A percentile compares a stretch with the other conserved stretches of the same genome.
phyloP scores from a whole-genome alignment of 1,140 invertebrate genomes.

The Cotesia chilonis region DNA sequence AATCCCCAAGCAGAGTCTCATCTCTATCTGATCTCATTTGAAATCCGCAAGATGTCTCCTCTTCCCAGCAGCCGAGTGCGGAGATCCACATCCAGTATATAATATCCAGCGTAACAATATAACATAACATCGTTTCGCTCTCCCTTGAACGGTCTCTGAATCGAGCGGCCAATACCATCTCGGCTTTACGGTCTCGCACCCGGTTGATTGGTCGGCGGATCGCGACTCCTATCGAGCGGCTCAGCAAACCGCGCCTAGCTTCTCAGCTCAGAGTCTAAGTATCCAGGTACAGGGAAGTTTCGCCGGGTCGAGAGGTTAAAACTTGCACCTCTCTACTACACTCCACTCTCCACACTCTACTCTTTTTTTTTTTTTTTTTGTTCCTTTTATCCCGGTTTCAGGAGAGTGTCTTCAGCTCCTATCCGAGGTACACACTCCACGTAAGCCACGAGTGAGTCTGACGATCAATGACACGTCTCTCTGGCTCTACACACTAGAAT shows the following conservation, averaged over 20 bases:
- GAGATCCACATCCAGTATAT: conserved; percentile 18
- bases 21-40: conserved; percentile 34
- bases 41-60: conserved; percentile 61
- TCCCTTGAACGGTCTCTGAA: conserved; percentile 42
- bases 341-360: conserved; percentile 18
- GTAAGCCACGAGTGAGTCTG: not conserved
- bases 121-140: conserved; percentile 43
- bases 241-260: conserved; percentile 60
- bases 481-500: not conserved
- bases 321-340: conserved; percentile 14
- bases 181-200: conserved; percentile 53
- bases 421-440: not conserved
- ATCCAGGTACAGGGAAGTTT: conserved; percentile 3
- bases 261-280: conserved; percentile 23
- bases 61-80: conserved; percentile 49
- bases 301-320: conserved; percentile 1
- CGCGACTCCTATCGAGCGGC: conserved; percentile 61
- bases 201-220: conserved; percentile 52
- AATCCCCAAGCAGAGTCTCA: no score
- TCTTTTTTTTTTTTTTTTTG: conserved; percentile 7
- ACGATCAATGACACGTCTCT: not conserved
- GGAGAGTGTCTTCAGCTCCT: no score
- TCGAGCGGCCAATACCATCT: conserved; percentile 55
- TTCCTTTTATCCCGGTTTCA: not conserved
- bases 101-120: conserved; percentile 40